These are phyloP conservation scores for Bombus polaris DNA, from an alignment of 1,140 invertebrate genomes.

Conservation along the genomic window DNA sequence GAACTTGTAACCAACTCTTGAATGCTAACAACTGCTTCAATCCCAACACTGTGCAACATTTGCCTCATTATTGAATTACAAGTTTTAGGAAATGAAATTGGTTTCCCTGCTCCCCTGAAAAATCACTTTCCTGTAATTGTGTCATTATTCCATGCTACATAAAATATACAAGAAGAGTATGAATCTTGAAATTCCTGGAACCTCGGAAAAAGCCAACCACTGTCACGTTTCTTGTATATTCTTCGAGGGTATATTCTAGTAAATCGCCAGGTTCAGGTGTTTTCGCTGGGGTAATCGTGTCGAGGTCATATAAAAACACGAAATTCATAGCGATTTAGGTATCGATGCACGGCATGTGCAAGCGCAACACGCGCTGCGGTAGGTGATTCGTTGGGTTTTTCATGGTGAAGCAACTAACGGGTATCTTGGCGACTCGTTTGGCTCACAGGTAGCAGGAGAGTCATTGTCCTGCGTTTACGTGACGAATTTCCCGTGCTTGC, in stretches of 20 bases:
- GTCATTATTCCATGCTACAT: no score
- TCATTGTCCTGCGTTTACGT: constrained; percentile 75
- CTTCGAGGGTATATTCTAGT: no score
- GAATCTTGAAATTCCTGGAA: no score
- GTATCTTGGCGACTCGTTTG: constrained; percentile 53
- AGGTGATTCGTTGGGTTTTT: constrained; percentile 24
- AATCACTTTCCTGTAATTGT: no score
- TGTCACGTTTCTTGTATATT: no score
- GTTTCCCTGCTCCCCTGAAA: no score
- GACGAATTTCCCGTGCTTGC: constrained; percentile 73
- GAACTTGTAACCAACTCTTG: no score
- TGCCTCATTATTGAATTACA: no score
- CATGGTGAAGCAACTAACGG: constrained; percentile 38
- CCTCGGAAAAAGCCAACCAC: neutral
- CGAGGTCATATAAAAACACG: neutral
- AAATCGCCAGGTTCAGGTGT: no score
- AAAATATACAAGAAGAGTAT: neutral
- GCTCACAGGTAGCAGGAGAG: constrained; percentile 55
- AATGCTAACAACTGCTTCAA: no score
- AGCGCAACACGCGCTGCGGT: neutral
- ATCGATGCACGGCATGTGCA: neutral
- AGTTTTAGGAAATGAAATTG: no score
- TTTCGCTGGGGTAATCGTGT: neutral
- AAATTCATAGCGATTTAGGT: neutral
- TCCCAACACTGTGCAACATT: no score